Percentiles rank a stretch among this genome's conserved stretches.
These are phyloP conservation scores for Hemibagrus wyckioides DNA, from an alignment of 2,113 vertebrate species.

Conservation along the genomic window DNA sequence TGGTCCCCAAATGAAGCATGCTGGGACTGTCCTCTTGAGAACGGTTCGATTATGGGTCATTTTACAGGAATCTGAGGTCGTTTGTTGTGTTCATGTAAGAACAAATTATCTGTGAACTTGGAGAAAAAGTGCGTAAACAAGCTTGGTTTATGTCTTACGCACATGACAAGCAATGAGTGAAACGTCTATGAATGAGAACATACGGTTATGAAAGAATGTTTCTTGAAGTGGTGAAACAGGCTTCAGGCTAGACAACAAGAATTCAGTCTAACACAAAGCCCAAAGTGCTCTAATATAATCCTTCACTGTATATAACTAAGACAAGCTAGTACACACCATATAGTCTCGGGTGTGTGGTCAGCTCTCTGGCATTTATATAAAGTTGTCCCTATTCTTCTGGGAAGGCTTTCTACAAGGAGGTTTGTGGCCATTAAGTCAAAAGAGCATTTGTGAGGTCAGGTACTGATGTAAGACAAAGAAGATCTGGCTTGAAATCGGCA, in stretches of 20 bases:
- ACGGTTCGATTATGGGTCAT: background rate
- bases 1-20: background rate
- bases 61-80: background rate
- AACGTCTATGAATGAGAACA: background rate
- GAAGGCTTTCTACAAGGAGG: background rate
- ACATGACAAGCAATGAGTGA: background rate
- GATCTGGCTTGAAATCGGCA: background rate
- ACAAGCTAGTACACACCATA: too few relatives aligned
- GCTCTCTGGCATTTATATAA: background rate
- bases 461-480: background rate
- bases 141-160: background rate
- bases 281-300: background rate
- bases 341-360: background rate
- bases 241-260: background rate
- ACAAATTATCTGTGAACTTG: background rate
- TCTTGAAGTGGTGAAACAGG: background rate
- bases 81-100: background rate
- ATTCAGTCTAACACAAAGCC: background rate
- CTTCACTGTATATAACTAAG: background rate
- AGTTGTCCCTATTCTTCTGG: background rate
- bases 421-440: background rate
- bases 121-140: background rate
- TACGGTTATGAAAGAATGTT: background rate
- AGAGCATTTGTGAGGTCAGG: background rate
- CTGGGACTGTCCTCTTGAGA: background rate